Evolutionary conservation across 2,797 vertebrate species (phyloP).

Genomic region (Eurystomus glaucurus): DNA sequence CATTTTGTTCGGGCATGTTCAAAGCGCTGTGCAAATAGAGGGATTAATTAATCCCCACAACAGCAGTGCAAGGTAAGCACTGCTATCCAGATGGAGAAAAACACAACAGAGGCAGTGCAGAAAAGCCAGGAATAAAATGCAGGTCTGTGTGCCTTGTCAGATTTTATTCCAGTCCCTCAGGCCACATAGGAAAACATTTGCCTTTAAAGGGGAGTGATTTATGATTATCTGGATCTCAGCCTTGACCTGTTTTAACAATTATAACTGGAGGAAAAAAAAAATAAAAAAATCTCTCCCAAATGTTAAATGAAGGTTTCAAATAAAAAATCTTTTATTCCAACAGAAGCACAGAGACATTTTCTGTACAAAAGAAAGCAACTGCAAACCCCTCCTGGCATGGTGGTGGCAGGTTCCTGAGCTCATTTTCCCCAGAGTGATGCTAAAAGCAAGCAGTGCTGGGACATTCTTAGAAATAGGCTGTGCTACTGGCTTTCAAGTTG

Average conservation of each 20-base stretch:
- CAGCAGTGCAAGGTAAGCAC: conserved; percentile 38
- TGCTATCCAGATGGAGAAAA: not conserved
- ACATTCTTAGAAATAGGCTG: not conserved
- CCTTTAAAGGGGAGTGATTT: conserved; percentile 26
- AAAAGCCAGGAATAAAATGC: conserved; percentile 55
- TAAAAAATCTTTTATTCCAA: not conserved
- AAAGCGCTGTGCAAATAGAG: conserved; percentile 11
- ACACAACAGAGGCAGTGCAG: accelerated
- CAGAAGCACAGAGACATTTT: not conserved
- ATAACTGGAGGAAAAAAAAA: not conserved
- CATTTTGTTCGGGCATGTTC: not conserved
- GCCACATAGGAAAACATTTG: conserved; percentile 32
- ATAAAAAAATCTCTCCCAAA: not conserved
- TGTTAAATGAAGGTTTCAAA: conserved; percentile 27
- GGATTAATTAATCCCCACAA: conserved; percentile 62
- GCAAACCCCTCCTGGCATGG: not conserved
- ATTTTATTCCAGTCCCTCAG: not conserved
- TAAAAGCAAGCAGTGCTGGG: not conserved
- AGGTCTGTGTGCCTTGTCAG: not conserved
- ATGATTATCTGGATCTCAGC: conserved; percentile 14
- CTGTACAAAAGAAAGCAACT: not conserved
- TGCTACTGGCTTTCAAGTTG: not conserved
- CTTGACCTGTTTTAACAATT: conserved; percentile 50
- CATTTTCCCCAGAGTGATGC: not conserved
- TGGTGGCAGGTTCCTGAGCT: not conserved